Evolutionary conservation across 2,797 vertebrate genomes (phyloP).

Genomic region (Phalloptychus januarius): DNA sequence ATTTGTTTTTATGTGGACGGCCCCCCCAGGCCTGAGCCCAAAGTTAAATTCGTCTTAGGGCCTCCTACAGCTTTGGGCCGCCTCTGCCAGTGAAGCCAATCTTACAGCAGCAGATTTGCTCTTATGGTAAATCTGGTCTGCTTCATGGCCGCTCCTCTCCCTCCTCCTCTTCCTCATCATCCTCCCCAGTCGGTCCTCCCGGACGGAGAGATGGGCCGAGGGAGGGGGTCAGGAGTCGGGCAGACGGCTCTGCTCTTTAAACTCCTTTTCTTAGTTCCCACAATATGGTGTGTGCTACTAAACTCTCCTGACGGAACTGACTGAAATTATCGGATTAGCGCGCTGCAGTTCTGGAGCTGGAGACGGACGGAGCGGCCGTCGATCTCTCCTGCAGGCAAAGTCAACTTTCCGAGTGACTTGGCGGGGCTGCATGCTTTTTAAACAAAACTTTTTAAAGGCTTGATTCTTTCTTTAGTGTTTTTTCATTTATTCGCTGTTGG

Average conservation of each 20-base stretch:
- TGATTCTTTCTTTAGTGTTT: neutral
- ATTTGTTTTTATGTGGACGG: neutral
- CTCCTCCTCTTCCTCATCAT: conserved; percentile 16
- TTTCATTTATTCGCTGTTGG: neutral
- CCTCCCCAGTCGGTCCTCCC: conserved; percentile 46
- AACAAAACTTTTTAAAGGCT: neutral
- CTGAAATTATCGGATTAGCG: conserved; percentile 84
- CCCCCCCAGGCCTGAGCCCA: neutral
- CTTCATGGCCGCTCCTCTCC: conserved; percentile 10
- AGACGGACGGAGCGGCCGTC: conserved; percentile 49
- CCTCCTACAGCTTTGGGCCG: neutral
- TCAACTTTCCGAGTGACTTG: neutral
- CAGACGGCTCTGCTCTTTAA: conserved; percentile 75
- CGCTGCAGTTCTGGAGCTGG: conserved; percentile 56
- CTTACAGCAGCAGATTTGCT: conserved; percentile 32
- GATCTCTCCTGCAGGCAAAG: conserved; percentile 30
- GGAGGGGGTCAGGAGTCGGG: conserved; percentile 37
- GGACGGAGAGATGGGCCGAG: conserved; percentile 40
- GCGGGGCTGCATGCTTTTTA: neutral
- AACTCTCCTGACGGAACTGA: conserved; percentile 80
- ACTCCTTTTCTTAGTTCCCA: conserved; percentile 75
- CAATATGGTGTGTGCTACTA: conserved; percentile 77
- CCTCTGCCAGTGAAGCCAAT: neutral
- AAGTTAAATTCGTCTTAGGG: neutral
- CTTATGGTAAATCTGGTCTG: conserved; percentile 19